Evolutionary conservation across 2,888 invertebrate species (phyloP), one percentile per base, ranked within the genome.

Genomic region (Thyatira batis): DNA sequence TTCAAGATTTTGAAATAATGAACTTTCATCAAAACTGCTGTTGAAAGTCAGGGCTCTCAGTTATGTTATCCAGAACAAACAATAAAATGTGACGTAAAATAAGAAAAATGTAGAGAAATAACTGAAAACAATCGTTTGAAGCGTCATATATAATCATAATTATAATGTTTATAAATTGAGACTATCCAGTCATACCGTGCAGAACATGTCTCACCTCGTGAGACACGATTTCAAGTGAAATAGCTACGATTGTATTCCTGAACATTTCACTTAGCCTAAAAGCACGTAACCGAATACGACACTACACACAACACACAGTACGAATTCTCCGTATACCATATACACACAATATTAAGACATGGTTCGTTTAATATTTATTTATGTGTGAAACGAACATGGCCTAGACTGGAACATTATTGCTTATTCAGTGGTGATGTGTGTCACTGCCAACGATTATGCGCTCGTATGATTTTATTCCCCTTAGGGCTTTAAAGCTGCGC

Each of bases 361-460:
- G 71, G 68, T 65, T 68, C 62, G 67, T 76, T 82, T 71, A 68
- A 73, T 77, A 78, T 81, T 80, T 80, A 82, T 82, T 79, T 80
- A 80, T 76, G 76, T 80, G 73, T 68, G 66, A 81, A 80, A 76
- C 76, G 75, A 80, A 80, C 66, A 72, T 70, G 73, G 73, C 71
- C 75, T 77, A 78, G 72, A 71, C 68, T 67, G 65, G 69, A 69
- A 69, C 69, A 77, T 83, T 82, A 84, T 82, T 80, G 78, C 78
- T 82, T 76, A 78, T 78, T 80, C 78, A 82, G 71, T 68, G 72
- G 71, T 73, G 73, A 87, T 83, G 78, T 85, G 74, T 86, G 85
- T 87, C 87, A 88, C 85, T 87, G 89, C 78, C 82, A 84, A 78
- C 80, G 77, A 87, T 85, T 82, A 84, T 74, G 66, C 78, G 79